phyloP scores from a whole-genome alignment of 2,797 vertebrate species.

The Trematomus bernacchii region DNA sequence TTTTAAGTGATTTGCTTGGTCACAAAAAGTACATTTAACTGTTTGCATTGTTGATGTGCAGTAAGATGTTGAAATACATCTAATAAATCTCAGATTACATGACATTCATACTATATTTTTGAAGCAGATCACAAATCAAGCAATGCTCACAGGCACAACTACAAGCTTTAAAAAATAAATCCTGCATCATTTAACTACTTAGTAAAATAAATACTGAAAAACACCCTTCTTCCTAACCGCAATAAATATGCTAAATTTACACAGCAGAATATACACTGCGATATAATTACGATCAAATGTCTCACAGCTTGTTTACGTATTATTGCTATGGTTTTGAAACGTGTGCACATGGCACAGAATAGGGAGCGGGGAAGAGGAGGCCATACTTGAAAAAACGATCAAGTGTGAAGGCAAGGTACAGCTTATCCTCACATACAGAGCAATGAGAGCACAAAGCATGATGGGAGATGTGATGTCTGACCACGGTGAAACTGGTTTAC shows the following conservation, averaged over 20 bases:
- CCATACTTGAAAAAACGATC: neutral
- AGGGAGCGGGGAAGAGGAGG: neutral
- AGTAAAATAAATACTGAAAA: constrained; percentile 69
- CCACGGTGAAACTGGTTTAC: neutral
- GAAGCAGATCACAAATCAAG: constrained; percentile 35
- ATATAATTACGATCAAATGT: neutral
- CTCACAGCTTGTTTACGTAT: constrained; percentile 28
- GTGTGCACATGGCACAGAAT: constrained; percentile 51
- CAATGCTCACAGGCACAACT: constrained; percentile 29
- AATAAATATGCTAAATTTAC: constrained; percentile 27
- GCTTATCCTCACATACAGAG: constrained; percentile 19
- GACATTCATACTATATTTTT: constrained; percentile 23
- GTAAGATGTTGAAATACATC: constrained; percentile 2
- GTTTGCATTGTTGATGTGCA: constrained; percentile 40
- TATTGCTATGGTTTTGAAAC: constrained; percentile 51
- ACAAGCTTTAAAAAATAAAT: constrained; percentile 58
- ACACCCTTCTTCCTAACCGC: constrained; percentile 22
- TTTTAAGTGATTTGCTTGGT: constrained; percentile 1
- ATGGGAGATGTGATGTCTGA: constrained; percentile 14
- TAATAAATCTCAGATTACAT: constrained; percentile 10
- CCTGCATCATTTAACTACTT: constrained; percentile 35
- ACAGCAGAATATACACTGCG: constrained; percentile 11
- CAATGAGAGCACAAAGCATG: neutral
- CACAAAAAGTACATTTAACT: constrained; percentile 18
- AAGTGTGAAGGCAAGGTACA: constrained; percentile 50